Base-by-base conservation (phyloP, 2,113 vertebrate genomes). In the Calyptomena viridis region DNA sequence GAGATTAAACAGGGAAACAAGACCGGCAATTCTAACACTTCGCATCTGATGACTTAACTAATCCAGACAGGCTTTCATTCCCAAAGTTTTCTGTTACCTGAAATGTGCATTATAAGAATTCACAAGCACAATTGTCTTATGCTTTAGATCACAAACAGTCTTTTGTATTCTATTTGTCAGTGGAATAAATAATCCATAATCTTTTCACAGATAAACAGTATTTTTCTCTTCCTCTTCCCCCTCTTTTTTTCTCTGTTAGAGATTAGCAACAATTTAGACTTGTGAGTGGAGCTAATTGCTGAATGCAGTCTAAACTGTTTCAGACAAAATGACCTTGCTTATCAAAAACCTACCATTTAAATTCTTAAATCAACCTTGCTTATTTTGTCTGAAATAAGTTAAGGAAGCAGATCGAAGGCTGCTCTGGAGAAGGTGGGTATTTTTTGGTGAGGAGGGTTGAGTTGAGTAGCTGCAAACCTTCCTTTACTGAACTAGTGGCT, bases 1-100 rank as follows among this genome's bases (percentile, higher is more conserved):
- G 96, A 94, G 97, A 96, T 96, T 94, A 96, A 97, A 97, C 87
- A 79, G 92, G 95, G 94, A 96, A 97, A 92, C 95, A 94, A 96
- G 95, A 92, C 92, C 64, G 56, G 96, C 90, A 94, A 92, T 96
- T 95, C 85, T 95, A 96, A 94, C 96, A 92, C 89, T 95, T 84
- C 62, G 93, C 52, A 91, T 98, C 95, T 95, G 93, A 96, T 90
- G 91, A 82, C 47, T 97, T 96, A 95, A 97, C 95, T 87, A 94
- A 79, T 95, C 77, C 79, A 90, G 96, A 94, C 95, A 95, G 83
- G 78, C 47, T 96, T 96, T 95, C 73, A 77, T 94, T 96, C 90
- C 86, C 87, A 94, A 72, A 96, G 62, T 58, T 79, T 82, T 73
- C 53, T 95, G 2, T 87, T 90, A 79, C 76, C 77, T 94, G 85